Evolutionary conservation across 2,113 vertebrate genomes (phyloP).

Genomic region (Indicator maculatus): DNA sequence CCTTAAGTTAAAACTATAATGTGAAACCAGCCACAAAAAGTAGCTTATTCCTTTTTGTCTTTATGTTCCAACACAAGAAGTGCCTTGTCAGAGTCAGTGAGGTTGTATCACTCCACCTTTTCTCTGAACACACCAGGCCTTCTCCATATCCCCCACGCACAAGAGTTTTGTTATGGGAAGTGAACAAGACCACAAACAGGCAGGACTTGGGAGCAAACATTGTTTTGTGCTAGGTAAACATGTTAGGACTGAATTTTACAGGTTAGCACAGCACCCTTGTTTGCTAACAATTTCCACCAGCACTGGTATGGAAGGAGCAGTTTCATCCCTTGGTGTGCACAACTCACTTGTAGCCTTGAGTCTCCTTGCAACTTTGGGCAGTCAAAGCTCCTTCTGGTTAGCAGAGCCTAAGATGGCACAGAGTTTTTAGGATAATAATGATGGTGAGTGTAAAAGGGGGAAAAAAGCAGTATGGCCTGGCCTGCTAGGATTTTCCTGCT

Average conservation of each 20-base stretch:
- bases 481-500: not conserved
- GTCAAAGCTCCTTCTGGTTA: not conserved
- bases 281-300: not conserved
- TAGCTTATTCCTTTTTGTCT: not conserved
- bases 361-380: not conserved
- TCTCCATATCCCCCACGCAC: not conserved
- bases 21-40: not conserved
- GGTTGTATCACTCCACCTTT: not conserved
- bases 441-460: not conserved
- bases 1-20: not conserved
- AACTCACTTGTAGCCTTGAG: not conserved
- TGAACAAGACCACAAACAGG: not conserved
- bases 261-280: not conserved
- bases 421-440: not conserved
- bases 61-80: not conserved
- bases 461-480: not conserved
- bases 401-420: not conserved
- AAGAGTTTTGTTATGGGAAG: not conserved
- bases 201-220: not conserved
- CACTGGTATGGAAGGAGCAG: not conserved
- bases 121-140: not conserved
- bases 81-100: not conserved
- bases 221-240: not conserved
- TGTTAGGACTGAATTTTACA: not conserved
- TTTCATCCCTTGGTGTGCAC: not conserved